A percentile compares a stretch with the other conserved stretches of the same genome.
Evolutionary conservation across 2,888 invertebrate genomes (phyloP).

Genomic region (Sympetrum striolatum): DNA sequence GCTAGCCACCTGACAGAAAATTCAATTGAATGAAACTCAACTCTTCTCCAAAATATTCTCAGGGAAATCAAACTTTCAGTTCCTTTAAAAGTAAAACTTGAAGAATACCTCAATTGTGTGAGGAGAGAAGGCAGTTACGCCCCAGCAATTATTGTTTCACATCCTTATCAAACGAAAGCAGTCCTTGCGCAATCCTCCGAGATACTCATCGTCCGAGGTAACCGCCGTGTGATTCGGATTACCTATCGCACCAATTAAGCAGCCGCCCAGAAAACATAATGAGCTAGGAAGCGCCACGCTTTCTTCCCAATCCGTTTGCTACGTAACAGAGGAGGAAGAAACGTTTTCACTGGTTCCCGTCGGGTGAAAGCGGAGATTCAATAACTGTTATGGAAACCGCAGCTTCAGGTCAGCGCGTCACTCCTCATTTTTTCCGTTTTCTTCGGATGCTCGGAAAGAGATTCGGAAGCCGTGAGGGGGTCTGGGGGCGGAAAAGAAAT

Average conservation of each 20-base stretch:
- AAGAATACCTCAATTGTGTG: not conserved
- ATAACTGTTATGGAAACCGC: constrained; percentile 12
- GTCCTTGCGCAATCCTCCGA: not conserved
- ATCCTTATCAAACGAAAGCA: not conserved
- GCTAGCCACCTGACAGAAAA: too few species aligned
- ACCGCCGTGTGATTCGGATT: not conserved
- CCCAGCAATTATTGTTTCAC: not conserved
- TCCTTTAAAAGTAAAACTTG: not conserved
- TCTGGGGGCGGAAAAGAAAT: not conserved
- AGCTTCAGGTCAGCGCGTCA: constrained; percentile 11
- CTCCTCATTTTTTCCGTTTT: not conserved
- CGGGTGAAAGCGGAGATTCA: constrained; percentile 35
- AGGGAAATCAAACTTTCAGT: not conserved
- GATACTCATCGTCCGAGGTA: not conserved
- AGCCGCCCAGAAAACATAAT: not conserved
- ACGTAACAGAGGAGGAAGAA: not conserved
- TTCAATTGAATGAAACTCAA: too few species aligned
- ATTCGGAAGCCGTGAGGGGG: not conserved
- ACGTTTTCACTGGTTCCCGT: not conserved
- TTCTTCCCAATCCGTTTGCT: not conserved
- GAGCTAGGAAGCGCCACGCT: not conserved
- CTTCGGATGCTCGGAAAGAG: not conserved
- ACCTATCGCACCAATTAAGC: not conserved
- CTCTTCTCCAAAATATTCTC: too few species aligned
- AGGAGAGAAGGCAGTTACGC: not conserved